Conservation (phyloP, 2,888 invertebrate species). For the Marronus borbonicus region DNA sequence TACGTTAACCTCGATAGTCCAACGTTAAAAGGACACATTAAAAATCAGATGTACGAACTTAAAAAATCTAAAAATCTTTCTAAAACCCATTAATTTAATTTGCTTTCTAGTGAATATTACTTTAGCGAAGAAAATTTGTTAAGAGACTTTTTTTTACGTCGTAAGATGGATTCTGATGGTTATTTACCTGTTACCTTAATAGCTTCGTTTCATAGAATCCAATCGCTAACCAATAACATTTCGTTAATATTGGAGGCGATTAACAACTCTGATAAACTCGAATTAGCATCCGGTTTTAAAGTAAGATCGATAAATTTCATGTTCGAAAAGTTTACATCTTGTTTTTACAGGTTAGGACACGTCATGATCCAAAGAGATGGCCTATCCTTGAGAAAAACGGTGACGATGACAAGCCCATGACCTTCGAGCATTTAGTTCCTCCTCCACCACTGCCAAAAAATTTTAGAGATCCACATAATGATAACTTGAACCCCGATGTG, state of each 20-base stretch:
- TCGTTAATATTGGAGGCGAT: conserved; percentile 89
- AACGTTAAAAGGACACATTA: conserved; percentile 87
- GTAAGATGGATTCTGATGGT: conserved; percentile 97
- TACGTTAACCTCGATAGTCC: conserved; percentile 67
- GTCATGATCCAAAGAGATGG: conserved; percentile 89
- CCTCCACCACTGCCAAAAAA: conserved; percentile 82
- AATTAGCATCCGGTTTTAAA: conserved; percentile 82
- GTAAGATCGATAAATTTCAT: conserved; percentile 66
- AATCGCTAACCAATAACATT: conserved; percentile 89
- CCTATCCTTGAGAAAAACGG: conserved; percentile 80
- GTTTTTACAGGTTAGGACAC: conserved; percentile 81
- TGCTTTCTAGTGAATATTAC: conserved; percentile 93
- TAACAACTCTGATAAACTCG: conserved; percentile 87
- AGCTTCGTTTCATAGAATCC: conserved; percentile 95
- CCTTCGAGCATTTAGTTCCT: conserved; percentile 79
- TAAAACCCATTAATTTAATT: conserved; percentile 27
- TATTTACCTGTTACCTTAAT: conserved; percentile 94
- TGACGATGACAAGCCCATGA: conserved; percentile 63
- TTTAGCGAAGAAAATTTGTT: conserved; percentile 97
- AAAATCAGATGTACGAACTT: conserved; percentile 88
- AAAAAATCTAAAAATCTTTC: not conserved
- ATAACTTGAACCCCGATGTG: conserved; percentile 87
- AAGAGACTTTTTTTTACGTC: conserved; percentile 95
- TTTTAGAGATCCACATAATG: conserved; percentile 70
- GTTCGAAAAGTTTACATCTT: conserved; percentile 52